These are phyloP conservation scores for Clarias macrocephalus DNA, from an alignment of 2,113 vertebrate genomes.

Conservation along the genomic window DNA sequence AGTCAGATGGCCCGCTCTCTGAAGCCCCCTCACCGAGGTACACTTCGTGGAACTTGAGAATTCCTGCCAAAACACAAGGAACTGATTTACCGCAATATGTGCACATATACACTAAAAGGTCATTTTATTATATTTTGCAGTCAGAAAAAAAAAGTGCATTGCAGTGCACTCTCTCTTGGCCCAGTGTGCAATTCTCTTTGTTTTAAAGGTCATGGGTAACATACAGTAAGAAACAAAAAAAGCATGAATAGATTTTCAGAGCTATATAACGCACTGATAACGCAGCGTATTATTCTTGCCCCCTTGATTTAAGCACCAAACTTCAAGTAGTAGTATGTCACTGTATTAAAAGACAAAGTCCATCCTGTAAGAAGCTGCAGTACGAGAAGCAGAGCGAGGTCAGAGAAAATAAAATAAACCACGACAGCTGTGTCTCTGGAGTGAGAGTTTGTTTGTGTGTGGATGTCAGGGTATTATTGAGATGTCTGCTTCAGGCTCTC, in stretches of 20 bases:
- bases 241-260: conserved; percentile 1
- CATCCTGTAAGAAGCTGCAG: conserved; percentile 14
- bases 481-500: not conserved
- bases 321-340: not conserved
- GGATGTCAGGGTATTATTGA: conserved; percentile 7
- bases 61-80: conserved; percentile 72
- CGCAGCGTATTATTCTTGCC: not conserved
- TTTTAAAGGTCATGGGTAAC: conserved; percentile 18
- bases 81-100: not conserved
- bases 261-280: not conserved
- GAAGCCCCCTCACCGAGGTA: conserved; percentile 80
- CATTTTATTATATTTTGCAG: not conserved
- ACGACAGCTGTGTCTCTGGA: not conserved
- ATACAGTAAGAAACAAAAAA: not conserved
- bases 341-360: not conserved
- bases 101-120: not conserved
- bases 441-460: not conserved
- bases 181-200: not conserved
- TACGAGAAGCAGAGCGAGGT: not conserved
- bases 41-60: conserved; percentile 90
- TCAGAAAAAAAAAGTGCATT: not conserved
- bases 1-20: conserved; percentile 71
- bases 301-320: not conserved
- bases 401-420: conserved; percentile 15
- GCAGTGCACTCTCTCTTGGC: not conserved